Evolutionary conservation across 2,888 invertebrate genomes (phyloP).

Genomic region (Calameuta idolon): DNA sequence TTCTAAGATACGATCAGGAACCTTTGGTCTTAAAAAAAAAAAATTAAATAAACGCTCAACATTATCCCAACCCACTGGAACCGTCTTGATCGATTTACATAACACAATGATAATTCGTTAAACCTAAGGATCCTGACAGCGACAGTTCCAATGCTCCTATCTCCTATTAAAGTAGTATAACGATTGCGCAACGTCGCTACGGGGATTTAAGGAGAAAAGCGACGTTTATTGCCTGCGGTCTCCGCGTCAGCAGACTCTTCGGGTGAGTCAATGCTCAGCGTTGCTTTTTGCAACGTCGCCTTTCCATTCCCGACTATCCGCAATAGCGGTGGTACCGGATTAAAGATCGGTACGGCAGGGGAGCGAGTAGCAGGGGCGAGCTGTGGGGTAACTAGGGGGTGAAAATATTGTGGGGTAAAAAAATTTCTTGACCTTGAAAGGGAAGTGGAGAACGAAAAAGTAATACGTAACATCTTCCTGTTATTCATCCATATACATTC

Average conservation of each 20-base stretch:
- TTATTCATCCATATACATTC: neutral
- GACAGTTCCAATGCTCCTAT: neutral
- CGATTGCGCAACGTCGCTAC: conserved; percentile 40
- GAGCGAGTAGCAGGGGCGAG: neutral
- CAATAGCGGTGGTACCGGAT: neutral
- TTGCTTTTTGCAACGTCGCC: neutral
- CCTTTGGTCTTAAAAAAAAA: neutral
- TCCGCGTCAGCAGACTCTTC: conserved; percentile 16
- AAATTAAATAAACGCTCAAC: neutral
- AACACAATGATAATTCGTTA: neutral
- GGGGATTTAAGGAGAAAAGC: conserved; percentile 30
- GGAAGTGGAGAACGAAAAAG: neutral
- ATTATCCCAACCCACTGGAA: neutral
- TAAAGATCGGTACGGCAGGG: neutral
- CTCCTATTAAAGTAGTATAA: neutral
- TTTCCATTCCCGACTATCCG: neutral
- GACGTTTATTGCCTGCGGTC: conserved; percentile 33
- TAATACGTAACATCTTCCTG: neutral
- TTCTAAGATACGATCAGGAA: neutral
- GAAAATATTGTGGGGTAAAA: neutral
- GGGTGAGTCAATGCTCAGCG: conserved; percentile 29
- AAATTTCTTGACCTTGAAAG: conserved; percentile 12
- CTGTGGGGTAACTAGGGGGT: neutral
- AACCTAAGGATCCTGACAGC: neutral
- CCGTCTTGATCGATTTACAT: neutral